These are phyloP conservation scores for Blennius ocellaris DNA, from an alignment of 2,113 vertebrate genomes.

Conservation along the genomic window DNA sequence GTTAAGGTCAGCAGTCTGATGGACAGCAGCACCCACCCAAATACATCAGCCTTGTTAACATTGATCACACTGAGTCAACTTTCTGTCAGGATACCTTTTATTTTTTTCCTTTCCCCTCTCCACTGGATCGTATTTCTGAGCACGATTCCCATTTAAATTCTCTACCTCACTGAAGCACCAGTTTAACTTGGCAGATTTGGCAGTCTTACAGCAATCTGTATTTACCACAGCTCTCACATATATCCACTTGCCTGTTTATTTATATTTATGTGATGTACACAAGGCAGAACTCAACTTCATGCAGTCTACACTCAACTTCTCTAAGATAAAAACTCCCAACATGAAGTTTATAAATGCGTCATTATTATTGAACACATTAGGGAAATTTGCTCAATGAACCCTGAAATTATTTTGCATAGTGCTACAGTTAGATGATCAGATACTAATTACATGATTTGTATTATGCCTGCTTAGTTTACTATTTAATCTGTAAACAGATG, in stretches of 20 bases:
- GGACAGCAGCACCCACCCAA: neutral
- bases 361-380: neutral
- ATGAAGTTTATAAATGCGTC: neutral
- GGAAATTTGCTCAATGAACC: no score
- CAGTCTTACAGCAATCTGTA: neutral
- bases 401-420: neutral
- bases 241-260: slow-evolving; percentile 3
- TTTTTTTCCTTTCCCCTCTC: neutral
- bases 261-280: no score
- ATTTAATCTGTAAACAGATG: no score
- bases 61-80: slow-evolving; percentile 15
- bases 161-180: neutral
- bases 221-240: neutral
- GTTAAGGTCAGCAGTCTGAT: no score
- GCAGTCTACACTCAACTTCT: no score
- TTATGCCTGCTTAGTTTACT: no score
- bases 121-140: neutral
- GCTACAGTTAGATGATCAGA: neutral
- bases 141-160: slow-evolving; percentile 1
- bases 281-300: no score
- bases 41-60: slow-evolving; percentile 7
- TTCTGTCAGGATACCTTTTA: neutral
- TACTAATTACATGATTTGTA: neutral
- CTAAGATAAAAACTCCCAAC: no score
- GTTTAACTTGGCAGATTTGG: slow-evolving; percentile 4